phyloP scores from a whole-genome alignment of 2,888 invertebrate species.

The Suillia variegata region DNA sequence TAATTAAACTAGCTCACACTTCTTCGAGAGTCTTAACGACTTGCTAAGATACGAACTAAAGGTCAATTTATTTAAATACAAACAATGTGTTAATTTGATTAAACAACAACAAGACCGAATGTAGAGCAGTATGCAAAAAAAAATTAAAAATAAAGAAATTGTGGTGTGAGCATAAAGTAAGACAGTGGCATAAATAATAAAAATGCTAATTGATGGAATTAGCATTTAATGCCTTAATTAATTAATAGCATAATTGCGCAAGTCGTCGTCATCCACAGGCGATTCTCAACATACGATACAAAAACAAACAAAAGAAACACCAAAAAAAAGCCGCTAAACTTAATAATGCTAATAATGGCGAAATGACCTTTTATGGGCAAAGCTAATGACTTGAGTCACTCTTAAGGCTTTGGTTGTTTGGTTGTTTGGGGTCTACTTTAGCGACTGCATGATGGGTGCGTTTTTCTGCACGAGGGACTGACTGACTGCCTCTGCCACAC shows the following conservation, averaged over 20 bases:
- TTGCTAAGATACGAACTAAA: slow-evolving; percentile 24
- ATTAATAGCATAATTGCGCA: no score
- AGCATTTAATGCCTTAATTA: no score
- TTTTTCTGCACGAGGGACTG: no score
- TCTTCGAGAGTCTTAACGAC: background rate
- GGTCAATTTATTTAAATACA: slow-evolving; percentile 53
- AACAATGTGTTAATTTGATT: slow-evolving; percentile 10
- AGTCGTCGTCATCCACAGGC: no score
- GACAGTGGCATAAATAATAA: no score
- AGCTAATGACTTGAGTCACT: background rate
- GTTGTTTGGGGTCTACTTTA: background rate
- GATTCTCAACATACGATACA: no score
- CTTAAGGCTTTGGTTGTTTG: background rate
- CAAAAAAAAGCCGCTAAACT: no score
- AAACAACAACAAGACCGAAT: background rate
- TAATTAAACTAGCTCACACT: background rate
- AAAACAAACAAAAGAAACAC: no score
- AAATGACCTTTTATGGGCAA: background rate
- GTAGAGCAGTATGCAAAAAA: background rate
- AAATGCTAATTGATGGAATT: no score
- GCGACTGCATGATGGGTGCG: background rate
- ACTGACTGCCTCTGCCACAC: no score
- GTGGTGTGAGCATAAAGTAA: no score
- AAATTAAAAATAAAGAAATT: no score
- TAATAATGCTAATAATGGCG: slow-evolving; percentile 4